Evolutionary conservation across 2,888 invertebrate species (phyloP), one percentile per base, ranked within the genome.

Genomic region (Aleiodes testaceus): DNA sequence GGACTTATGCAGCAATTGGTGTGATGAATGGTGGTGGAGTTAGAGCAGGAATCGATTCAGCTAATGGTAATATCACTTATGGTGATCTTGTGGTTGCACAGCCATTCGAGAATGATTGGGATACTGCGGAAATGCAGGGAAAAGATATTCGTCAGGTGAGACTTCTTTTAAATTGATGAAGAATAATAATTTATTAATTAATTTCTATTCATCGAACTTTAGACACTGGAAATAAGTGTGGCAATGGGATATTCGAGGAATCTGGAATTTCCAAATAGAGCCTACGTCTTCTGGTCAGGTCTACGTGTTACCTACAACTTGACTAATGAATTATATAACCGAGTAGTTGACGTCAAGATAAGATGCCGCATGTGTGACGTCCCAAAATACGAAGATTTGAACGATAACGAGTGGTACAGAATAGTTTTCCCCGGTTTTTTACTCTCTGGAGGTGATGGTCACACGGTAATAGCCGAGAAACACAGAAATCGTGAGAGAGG

Each of bases 41-140:
- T 16, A 90, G 95, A n/a, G 89, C 90, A 12, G 90, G 92, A 12
- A 91, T 95, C 65, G 88, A 89, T 67, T 89, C 89, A 55, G 59
- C 69, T 0, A 69, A 55, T 18, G 72, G 74, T 1, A 45, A 69
- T 9, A 90, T 94, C 11, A 94, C 93, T 0, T 92, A 92, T 49
- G 92, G 91, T 65, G 92, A 92, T 70, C 81, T 95, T 7, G 87
- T 93, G 4, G 91, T 91, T 78, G 90, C 92, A 20, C 89, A 92
- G 72, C 96, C 96, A 0, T 96, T 96, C 82, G 92, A 92, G 81
- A 95, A 95, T 86, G 91, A 90, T 55, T 88, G 95, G 72, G 92
- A 94, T 79, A 89, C 92, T 12, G 91, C 93, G 69, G 92, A 93
- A 79, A 84, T 96, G 69, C 88, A 89, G 65, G 96, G 96, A 0